Evolutionary conservation across 2,888 invertebrate genomes (phyloP).

Genomic region (Busseola fusca): DNA sequence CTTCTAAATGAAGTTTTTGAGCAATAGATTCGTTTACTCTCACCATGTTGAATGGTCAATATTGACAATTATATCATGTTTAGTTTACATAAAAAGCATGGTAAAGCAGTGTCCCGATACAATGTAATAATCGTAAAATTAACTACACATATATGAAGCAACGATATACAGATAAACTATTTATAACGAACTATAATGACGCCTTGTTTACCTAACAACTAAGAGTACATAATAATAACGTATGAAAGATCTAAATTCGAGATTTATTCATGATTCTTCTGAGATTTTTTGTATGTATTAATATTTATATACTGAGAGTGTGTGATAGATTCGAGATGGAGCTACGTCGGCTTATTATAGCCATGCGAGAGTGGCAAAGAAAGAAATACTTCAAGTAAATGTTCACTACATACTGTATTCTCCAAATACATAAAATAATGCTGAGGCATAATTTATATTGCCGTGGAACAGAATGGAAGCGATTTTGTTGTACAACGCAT

Average conservation of each 20-base stretch:
- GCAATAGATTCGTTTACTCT: constrained; percentile 9
- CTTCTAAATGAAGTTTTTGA: constrained; percentile 11
- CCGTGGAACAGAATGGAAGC: too few relatives aligned
- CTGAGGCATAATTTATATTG: neutral
- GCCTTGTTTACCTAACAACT: constrained; percentile 49
- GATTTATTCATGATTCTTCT: constrained; percentile 34
- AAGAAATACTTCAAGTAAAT: constrained; percentile 16
- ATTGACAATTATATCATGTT: constrained; percentile 12
- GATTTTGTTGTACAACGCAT: too few relatives aligned
- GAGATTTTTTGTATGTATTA: constrained; percentile 48
- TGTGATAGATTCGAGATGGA: constrained; percentile 41
- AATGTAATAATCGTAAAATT: constrained; percentile 64
- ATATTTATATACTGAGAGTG: constrained; percentile 49
- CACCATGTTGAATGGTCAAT: constrained; percentile 3
- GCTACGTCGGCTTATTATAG: constrained; percentile 17
- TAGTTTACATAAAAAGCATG: constrained; percentile 17
- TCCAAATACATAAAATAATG: constrained; percentile 39
- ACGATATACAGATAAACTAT: constrained; percentile 70
- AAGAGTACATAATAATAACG: constrained; percentile 53
- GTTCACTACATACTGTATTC: constrained; percentile 20
- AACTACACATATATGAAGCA: constrained; percentile 80
- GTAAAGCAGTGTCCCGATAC: constrained; percentile 73
- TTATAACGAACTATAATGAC: constrained; percentile 61
- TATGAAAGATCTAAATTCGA: constrained; percentile 52
- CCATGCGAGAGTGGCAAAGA: constrained; percentile 42